A percentile compares a stretch with the other conserved stretches of the same genome.
Evolutionary conservation across 2,113 vertebrate species (phyloP).

Genomic region (Sylvia atricapilla): DNA sequence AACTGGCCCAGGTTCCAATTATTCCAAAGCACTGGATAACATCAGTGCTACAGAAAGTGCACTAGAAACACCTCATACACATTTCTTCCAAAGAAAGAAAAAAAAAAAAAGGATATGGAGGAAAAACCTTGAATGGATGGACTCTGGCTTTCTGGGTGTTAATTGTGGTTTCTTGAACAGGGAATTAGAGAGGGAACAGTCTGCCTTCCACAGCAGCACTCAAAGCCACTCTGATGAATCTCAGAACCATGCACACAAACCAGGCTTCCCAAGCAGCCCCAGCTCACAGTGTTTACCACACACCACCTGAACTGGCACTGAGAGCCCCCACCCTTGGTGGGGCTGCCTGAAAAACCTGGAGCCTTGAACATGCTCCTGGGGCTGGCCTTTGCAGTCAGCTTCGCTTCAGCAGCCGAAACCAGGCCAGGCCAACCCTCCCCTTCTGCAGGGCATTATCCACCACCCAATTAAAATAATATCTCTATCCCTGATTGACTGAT

Average conservation of each 20-base stretch:
- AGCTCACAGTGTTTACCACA: background rate
- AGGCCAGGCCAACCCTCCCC: background rate
- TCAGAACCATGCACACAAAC: background rate
- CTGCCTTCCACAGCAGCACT: background rate
- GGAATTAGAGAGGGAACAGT: background rate
- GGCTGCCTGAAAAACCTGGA: background rate
- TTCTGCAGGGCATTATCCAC: background rate
- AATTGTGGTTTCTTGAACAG: background rate
- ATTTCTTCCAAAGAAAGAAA: background rate
- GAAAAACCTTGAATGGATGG: background rate
- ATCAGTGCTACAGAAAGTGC: background rate
- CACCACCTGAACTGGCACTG: accelerated
- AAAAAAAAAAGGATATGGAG: background rate
- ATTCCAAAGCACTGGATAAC: background rate
- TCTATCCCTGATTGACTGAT: background rate
- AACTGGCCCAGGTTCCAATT: background rate
- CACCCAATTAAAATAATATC: background rate
- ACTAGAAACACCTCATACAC: background rate
- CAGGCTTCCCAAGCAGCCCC: background rate
- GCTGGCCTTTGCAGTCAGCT: background rate
- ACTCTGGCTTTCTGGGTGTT: background rate
- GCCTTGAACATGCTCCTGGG: background rate
- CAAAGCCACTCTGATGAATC: background rate
- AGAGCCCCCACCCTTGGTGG: background rate
- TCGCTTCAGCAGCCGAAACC: background rate